Conservation (phyloP, 1,140 invertebrate species). For the Saccostrea glomerata region DNA sequence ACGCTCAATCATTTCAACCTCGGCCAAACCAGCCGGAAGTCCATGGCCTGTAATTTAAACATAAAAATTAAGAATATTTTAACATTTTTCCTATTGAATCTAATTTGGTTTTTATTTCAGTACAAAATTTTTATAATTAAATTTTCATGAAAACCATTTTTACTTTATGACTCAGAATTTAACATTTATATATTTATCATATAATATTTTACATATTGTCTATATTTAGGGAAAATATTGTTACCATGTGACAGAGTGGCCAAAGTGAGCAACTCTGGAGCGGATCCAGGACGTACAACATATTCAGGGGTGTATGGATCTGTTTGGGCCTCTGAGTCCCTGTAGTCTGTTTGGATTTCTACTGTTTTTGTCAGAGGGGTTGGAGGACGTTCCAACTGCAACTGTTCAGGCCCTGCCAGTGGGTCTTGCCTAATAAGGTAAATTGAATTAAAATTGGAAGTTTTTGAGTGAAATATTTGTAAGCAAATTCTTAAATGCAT, state of each 20-base stretch:
- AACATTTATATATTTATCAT: background rate
- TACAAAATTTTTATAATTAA: background rate
- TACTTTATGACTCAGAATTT: background rate
- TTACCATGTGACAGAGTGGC: constrained; percentile 83
- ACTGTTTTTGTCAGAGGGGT: constrained; percentile 77
- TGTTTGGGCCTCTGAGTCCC: constrained; percentile 89
- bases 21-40: constrained; percentile 83
- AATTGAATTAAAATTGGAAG: background rate
- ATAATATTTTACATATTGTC: background rate
- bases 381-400: constrained; percentile 63
- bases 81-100: too few relatives aligned
- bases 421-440: constrained; percentile 71
- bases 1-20: constrained; percentile 84
- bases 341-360: constrained; percentile 85
- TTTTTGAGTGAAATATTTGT: too few relatives aligned
- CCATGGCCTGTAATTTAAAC: constrained; percentile 78
- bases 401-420: constrained; percentile 67
- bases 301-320: constrained; percentile 87
- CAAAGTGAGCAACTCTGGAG: constrained; percentile 84
- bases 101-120: background rate
- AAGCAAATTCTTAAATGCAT: too few relatives aligned
- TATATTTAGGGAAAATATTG: background rate
- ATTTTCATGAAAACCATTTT: background rate
- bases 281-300: constrained; percentile 80
- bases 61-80: background rate